Evolutionary conservation across 2,888 invertebrate species (phyloP).

Genomic region (Brachypalpus laphriformis): DNA sequence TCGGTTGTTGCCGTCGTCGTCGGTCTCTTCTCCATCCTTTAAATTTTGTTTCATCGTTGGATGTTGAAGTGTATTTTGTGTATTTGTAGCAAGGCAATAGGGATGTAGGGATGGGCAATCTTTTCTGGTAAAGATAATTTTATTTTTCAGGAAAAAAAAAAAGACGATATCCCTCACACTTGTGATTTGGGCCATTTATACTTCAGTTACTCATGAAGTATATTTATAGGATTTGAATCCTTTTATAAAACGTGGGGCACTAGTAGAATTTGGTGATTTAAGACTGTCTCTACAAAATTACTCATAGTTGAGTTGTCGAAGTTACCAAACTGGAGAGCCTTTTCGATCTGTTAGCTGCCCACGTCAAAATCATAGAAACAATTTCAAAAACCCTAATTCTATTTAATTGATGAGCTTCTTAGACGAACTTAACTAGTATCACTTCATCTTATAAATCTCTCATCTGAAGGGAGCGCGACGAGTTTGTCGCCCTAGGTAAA

Average conservation of each 20-base stretch:
- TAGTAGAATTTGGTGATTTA: no score
- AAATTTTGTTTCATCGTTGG: slow-evolving; percentile 13
- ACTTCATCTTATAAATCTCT: no score
- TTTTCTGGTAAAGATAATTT: slow-evolving; percentile 1
- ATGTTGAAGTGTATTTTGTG: slow-evolving; percentile 22
- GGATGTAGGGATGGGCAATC: not conserved
- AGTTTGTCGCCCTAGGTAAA: no score
- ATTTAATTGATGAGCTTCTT: no score
- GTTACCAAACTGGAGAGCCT: no score
- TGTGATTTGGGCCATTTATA: not conserved
- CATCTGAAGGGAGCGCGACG: no score
- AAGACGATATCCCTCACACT: not conserved
- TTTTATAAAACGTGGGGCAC: not conserved
- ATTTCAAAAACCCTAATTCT: no score
- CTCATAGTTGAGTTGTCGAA: no score
- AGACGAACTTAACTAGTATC: no score
- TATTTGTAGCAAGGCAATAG: not conserved
- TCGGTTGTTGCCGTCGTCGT: slow-evolving; percentile 28
- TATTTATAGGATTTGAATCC: not conserved
- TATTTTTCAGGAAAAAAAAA: not conserved
- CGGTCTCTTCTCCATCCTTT: not conserved
- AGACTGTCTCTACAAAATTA: no score
- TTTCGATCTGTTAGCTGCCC: no score
- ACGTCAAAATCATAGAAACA: no score
- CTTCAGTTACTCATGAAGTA: not conserved